Evolutionary conservation across 2,888 invertebrate species (phyloP), one percentile per base, ranked within the genome.

Genomic region (Darwinula stevensoni): DNA sequence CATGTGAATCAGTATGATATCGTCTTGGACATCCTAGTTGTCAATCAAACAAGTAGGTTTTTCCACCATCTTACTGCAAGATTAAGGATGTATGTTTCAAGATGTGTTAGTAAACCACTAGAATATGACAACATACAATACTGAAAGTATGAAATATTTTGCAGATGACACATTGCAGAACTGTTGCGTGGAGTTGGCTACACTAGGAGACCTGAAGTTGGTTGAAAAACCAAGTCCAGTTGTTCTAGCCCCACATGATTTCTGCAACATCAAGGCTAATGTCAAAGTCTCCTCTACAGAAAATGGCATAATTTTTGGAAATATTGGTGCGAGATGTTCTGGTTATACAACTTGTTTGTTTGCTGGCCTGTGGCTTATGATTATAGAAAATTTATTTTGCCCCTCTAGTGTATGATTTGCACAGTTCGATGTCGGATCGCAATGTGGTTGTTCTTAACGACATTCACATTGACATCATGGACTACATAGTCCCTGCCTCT

Each of bases 391-490:
- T 30, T 9, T 11, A n/a, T n/a, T n/a, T n/a, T n/a, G n/a, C n/a
- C n/a, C n/a, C n/a, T n/a, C n/a, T n/a, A 76, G 88, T 91, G 34
- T 97, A 94, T 53, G 94, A 97, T 49, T 75, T 97, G 32, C 72
- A 73, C 18, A 84, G 86, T 30, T 76, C 84, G 16, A 69, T 69
- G 2, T 74, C 76, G 37, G 86, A 86, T 52, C 65, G 84, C 42
- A 94, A 91, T 52, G 91, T 91, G 37, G 91, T 99, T 18, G 94
- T 97, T 11, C 61, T 99, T 31, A 91, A 94, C 51, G 97, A 99
- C 52, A 94, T 99, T 46, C 91, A 94, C 53, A 91, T 99, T 48
- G 97, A 97, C 55, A 91, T 97, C 43, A 88, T 97, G 78, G 97
- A 99, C 58, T 91, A 91, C 56, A 88, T 91, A 46, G 73, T 91